Percentiles rank a stretch among this genome's conserved stretches.
phyloP scores from a whole-genome alignment of 92 coral and sea anemone genomes.

The Actinostola sp. region DNA sequence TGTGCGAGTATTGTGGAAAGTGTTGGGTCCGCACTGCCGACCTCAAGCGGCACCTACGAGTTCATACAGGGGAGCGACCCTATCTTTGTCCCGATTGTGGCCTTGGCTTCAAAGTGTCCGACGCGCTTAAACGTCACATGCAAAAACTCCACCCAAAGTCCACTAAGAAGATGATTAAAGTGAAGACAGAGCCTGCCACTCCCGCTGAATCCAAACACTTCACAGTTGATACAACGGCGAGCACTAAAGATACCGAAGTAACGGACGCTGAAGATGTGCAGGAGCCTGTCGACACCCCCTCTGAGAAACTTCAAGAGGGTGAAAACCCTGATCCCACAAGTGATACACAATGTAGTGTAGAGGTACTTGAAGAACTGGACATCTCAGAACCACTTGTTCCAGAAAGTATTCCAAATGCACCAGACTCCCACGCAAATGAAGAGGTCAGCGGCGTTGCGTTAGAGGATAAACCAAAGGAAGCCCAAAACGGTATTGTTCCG shows the following conservation, averaged over 20 bases:
- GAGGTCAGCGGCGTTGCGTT: neutral
- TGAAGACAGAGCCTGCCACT: neutral
- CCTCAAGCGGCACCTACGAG: conserved; percentile 39
- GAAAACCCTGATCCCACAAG: too few relatives aligned
- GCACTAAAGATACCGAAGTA: too few relatives aligned
- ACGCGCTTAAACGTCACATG: conserved; percentile 47
- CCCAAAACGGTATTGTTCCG: neutral
- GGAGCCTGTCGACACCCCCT: too few relatives aligned
- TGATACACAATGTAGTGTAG: too few relatives aligned
- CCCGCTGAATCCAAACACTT: neutral
- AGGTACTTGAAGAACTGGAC: too few relatives aligned
- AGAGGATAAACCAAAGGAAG: neutral
- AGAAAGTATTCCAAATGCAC: too few relatives aligned
- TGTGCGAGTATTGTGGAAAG: conserved; percentile 44
- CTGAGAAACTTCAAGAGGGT: too few relatives aligned
- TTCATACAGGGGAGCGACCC: conserved; percentile 46
- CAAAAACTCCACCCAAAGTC: conserved; percentile 36
- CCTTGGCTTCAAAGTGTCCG: conserved; percentile 43
- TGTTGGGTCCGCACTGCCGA: conserved; percentile 45
- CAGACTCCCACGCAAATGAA: neutral
- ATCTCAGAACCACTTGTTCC: too few relatives aligned
- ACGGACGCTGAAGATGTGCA: too few relatives aligned
- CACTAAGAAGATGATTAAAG: conserved; percentile 16
- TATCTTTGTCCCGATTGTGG: conserved; percentile 44
- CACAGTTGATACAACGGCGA: neutral